These are phyloP conservation scores for Clupea harengus DNA, from an alignment of 2,113 vertebrate species.

Conservation along the genomic window DNA sequence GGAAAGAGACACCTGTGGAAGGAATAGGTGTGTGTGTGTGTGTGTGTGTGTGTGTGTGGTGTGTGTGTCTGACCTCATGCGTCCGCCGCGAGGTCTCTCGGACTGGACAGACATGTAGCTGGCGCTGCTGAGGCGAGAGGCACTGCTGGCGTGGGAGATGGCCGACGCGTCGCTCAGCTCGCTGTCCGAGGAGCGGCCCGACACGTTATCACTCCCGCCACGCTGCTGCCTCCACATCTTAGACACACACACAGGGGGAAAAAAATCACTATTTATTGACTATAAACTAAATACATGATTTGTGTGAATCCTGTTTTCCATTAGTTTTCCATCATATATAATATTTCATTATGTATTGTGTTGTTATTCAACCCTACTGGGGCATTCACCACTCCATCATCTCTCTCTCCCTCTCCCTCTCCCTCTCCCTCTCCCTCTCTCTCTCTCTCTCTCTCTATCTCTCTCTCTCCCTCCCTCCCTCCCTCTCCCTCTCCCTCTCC, in stretches of 20 bases:
- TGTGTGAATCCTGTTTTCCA: too few species aligned
- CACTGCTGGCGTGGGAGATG: constrained; percentile 95
- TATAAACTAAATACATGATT: too few species aligned
- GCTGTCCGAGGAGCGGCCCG: constrained; percentile 95
- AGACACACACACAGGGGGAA: neutral
- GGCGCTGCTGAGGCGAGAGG: constrained; percentile 10
- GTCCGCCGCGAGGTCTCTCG: constrained; percentile 86
- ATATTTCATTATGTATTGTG: too few species aligned
- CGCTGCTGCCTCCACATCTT: constrained; percentile 87
- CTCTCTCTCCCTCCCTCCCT: too few species aligned
- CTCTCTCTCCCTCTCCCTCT: too few species aligned
- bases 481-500: too few species aligned
- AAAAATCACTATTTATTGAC: too few species aligned
- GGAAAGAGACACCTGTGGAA: neutral
- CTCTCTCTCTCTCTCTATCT: too few species aligned
- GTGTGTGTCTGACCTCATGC: constrained; percentile 83
- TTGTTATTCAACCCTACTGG: too few species aligned
- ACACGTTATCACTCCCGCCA: constrained; percentile 94
- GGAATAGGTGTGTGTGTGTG: neutral
- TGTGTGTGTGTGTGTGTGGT: neutral
- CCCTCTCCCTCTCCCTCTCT: too few species aligned
- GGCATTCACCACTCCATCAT: too few species aligned
- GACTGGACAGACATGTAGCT: constrained; percentile 95
- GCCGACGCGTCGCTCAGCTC: constrained; percentile 94
- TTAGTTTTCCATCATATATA: too few species aligned